Percentiles rank a stretch among this genome's conserved stretches.
phyloP scores from a whole-genome alignment of 1,140 invertebrate species.

The Pachyrhynchus sulphureomaculatus region DNA sequence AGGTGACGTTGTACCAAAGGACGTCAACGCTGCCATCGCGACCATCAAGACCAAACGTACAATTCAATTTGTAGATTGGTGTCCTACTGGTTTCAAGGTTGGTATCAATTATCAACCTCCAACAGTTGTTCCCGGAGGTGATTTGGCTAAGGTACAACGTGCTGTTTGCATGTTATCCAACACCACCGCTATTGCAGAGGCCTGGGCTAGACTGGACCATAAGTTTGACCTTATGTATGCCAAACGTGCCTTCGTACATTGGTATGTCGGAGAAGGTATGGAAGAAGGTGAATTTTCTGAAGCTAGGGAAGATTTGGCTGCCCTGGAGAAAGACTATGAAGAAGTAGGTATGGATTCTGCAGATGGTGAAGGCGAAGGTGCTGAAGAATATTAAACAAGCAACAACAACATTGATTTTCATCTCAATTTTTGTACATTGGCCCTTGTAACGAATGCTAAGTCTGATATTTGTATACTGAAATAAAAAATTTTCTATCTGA shows the following conservation, averaged over 20 bases:
- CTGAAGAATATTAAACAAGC: no score
- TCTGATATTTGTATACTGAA: no score
- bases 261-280: no score
- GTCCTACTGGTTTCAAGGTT: constrained; percentile 76
- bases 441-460: no score
- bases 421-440: no score
- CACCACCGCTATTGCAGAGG: constrained; percentile 84
- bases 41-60: constrained; percentile 85
- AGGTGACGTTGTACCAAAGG: constrained; percentile 72
- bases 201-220: constrained; percentile 76
- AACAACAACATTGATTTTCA: constrained; percentile 59
- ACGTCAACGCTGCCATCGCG: constrained; percentile 86
- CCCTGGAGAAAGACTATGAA: no score
- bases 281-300: no score
- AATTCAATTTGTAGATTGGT: constrained; percentile 82
- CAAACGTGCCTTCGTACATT: constrained; percentile 53
- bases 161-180: constrained; percentile 86
- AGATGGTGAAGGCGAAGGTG: no score
- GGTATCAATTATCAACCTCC: constrained; percentile 81
- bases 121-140: constrained; percentile 74
- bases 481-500: no score
- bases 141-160: constrained; percentile 74
- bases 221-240: constrained; percentile 84
- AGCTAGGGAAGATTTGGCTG: no score
- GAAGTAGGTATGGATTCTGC: no score